phyloP scores from a whole-genome alignment of 1,140 invertebrate species.

The Euura lappo region DNA sequence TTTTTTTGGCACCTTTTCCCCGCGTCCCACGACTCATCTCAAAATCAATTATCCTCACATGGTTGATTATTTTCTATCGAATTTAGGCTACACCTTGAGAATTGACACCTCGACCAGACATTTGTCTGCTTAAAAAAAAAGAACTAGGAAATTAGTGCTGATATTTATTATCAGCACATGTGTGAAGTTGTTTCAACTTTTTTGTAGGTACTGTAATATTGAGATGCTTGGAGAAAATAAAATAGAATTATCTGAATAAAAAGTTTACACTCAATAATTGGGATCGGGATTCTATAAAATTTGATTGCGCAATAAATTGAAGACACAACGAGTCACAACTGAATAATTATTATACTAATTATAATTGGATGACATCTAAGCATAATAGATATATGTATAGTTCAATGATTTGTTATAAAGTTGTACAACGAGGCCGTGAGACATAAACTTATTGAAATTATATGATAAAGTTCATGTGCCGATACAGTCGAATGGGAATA shows the following conservation, averaged over 20 bases:
- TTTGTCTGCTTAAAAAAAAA: background rate
- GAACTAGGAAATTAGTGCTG: too few species aligned
- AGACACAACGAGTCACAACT: background rate
- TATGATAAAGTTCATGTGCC: background rate
- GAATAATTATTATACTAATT: background rate
- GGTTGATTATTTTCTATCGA: background rate
- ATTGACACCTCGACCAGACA: background rate
- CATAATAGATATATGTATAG: background rate
- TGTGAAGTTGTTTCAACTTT: too few species aligned
- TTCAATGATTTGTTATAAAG: constrained; percentile 1
- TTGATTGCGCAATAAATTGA: too few species aligned
- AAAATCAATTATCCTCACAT: background rate
- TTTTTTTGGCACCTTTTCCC: background rate
- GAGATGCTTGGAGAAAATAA: too few species aligned
- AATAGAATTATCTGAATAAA: too few species aligned
- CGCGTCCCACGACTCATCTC: background rate
- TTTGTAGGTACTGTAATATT: too few species aligned
- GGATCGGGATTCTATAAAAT: too few species aligned
- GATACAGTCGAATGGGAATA: background rate
- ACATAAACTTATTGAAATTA: background rate
- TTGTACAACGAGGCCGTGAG: background rate
- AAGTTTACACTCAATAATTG: too few species aligned
- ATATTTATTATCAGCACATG: too few species aligned
- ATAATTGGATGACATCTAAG: background rate
- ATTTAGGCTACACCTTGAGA: background rate